Evolutionary conservation across 2,113 vertebrate genomes (phyloP).

Genomic region (Salvelinus namaycush): DNA sequence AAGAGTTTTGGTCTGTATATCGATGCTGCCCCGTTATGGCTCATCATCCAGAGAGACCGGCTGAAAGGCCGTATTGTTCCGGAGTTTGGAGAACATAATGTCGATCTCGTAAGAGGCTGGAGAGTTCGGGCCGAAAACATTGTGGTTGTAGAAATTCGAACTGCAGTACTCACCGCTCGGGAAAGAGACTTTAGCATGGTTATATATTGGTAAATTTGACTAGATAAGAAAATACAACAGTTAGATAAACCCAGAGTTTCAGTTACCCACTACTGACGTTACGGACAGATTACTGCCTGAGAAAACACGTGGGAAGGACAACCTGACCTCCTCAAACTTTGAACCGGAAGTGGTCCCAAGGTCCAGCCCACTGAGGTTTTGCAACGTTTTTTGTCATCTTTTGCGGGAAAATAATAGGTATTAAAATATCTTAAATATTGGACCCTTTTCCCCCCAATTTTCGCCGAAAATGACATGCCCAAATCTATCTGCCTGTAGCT

Average conservation of each 20-base stretch:
- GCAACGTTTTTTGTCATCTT: too few relatives aligned
- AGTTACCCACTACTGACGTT: background rate
- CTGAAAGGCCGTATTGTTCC: constrained; percentile 68
- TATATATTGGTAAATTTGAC: background rate
- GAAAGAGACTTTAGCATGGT: constrained; percentile 72
- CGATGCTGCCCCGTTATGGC: constrained; percentile 53
- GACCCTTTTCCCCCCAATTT: too few relatives aligned
- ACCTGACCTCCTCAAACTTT: constrained; percentile 69
- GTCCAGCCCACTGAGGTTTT: too few relatives aligned
- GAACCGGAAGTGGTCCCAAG: constrained; percentile 62
- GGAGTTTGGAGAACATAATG: constrained; percentile 47
- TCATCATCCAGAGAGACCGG: constrained; percentile 79
- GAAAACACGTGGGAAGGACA: constrained; percentile 79
- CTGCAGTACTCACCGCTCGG: constrained; percentile 62
- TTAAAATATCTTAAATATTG: too few relatives aligned
- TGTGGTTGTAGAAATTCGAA: constrained; percentile 59
- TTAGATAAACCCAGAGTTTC: background rate
- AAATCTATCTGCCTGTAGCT: too few relatives aligned
- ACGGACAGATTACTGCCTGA: background rate
- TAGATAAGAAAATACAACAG: background rate
- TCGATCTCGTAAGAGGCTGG: constrained; percentile 47
- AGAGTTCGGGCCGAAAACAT: constrained; percentile 47
- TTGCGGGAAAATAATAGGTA: background rate
- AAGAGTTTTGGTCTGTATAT: constrained; percentile 70
- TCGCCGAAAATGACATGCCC: too few relatives aligned